Percentiles rank a stretch among this genome's conserved stretches.
These are phyloP conservation scores for Dunckerocampus dactyliophorus DNA, from an alignment of 2,113 vertebrate species.

Conservation along the genomic window DNA sequence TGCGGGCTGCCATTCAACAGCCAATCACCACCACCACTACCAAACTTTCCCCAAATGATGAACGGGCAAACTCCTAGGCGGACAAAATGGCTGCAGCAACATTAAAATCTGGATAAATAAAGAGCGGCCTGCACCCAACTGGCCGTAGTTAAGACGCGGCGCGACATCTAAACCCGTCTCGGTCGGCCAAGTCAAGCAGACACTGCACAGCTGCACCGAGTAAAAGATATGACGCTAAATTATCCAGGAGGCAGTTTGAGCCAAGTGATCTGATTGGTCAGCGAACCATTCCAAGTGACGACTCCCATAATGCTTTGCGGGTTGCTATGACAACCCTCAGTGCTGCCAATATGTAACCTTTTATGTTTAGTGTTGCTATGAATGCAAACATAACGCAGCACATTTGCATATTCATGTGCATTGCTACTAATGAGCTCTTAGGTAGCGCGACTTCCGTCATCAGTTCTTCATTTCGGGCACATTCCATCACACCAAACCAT, in stretches of 20 bases:
- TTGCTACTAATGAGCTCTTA: constrained; percentile 8
- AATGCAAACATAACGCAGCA: constrained; percentile 16
- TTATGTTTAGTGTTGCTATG: neutral
- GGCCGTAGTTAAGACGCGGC: constrained; percentile 34
- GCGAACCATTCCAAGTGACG: constrained; percentile 10
- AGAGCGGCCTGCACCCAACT: constrained; percentile 22
- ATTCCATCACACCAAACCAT: neutral
- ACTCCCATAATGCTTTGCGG: constrained; percentile 11
- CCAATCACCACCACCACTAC: too few relatives aligned
- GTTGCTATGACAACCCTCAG: constrained; percentile 37
- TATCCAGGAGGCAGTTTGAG: constrained; percentile 31
- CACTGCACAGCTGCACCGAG: constrained; percentile 35
- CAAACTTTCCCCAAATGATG: too few relatives aligned
- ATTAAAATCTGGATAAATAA: constrained; percentile 57
- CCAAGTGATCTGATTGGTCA: constrained; percentile 24
- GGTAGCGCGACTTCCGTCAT: neutral
- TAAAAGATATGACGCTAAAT: constrained; percentile 34
- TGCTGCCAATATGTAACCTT: neutral
- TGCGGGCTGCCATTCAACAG: too few relatives aligned
- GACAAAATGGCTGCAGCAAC: too few relatives aligned
- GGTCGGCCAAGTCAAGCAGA: constrained; percentile 36
- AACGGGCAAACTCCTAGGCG: constrained; percentile 36
- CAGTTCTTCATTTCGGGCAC: neutral
- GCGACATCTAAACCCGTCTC: constrained; percentile 25
- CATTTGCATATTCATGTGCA: constrained; percentile 14